A percentile compares a stretch with the other conserved stretches of the same genome.
phyloP scores from a whole-genome alignment of 1,140 invertebrate species.

The Euwallacea fornicatus region DNA sequence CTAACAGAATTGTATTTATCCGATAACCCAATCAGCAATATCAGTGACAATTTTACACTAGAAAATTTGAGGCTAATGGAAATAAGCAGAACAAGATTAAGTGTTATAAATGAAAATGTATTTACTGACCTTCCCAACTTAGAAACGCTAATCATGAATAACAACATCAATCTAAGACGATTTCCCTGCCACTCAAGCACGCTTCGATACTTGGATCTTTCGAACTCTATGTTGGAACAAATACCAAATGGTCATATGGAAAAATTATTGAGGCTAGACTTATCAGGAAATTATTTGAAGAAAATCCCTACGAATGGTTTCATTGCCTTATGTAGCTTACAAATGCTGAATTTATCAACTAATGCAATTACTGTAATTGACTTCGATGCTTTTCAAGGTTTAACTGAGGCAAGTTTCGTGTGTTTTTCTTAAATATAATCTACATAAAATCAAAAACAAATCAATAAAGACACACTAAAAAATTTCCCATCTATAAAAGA shows the following conservation, averaged over 20 bases:
- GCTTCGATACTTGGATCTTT: conserved; percentile 62
- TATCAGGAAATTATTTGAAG: conserved; percentile 64
- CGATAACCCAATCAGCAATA: conserved; percentile 56
- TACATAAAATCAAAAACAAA: too few species aligned
- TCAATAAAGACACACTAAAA: too few species aligned
- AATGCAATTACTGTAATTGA: conserved; percentile 63
- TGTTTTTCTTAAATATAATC: too few species aligned
- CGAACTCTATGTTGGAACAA: conserved; percentile 65
- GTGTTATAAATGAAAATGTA: conserved; percentile 54
- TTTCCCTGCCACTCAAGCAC: conserved; percentile 57
- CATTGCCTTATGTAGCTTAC: conserved; percentile 61
- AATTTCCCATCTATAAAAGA: neutral
- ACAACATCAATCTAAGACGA: conserved; percentile 58
- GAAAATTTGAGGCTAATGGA: conserved; percentile 58
- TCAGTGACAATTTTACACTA: conserved; percentile 56
- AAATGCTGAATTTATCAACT: conserved; percentile 65
- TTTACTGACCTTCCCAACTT: conserved; percentile 57
- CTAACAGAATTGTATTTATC: conserved; percentile 58
- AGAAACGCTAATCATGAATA: conserved; percentile 56
- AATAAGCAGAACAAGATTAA: conserved; percentile 60
- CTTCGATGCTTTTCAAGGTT: conserved; percentile 58
- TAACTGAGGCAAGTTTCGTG: conserved; percentile 41
- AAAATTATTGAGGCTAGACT: conserved; percentile 58
- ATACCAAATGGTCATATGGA: conserved; percentile 64
- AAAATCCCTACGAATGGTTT: conserved; percentile 61